Evolutionary conservation across 2,797 vertebrate genomes (phyloP).

Genomic region (Mormyrops attenuatus): DNA sequence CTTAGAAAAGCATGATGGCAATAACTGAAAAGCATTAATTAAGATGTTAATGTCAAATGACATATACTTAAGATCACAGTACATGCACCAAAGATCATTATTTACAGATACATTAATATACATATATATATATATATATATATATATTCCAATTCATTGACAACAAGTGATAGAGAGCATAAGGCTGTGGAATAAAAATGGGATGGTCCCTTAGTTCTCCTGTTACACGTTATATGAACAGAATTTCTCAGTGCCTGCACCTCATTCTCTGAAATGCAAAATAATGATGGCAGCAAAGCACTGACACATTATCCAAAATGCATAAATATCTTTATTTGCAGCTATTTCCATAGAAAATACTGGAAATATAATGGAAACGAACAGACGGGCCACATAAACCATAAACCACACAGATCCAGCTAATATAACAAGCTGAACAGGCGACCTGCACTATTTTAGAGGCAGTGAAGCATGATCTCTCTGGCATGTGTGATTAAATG

Average conservation of each 20-base stretch:
- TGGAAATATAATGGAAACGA: not conserved
- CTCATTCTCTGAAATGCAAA: not conserved
- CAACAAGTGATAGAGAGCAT: not conserved
- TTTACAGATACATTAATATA: not conserved
- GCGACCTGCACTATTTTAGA: not conserved
- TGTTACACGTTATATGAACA: not conserved
- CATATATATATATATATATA: no score
- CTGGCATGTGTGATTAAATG: not conserved
- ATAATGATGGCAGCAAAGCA: not conserved
- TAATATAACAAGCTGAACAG: not conserved
- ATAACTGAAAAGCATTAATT: constrained; percentile 2
- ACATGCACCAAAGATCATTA: not conserved
- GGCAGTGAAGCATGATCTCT: not conserved
- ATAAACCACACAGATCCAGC: not conserved
- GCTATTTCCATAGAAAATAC: not conserved
- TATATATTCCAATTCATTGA: not conserved
- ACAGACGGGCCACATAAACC: not conserved
- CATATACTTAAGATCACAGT: not conserved
- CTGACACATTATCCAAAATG: not conserved
- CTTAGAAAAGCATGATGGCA: not conserved
- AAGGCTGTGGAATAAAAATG: not conserved
- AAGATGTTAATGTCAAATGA: not conserved
- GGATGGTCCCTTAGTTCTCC: not conserved
- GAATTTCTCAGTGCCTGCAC: not conserved
- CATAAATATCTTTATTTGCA: not conserved